Evolutionary conservation across 1,140 invertebrate genomes (phyloP), one percentile per base, ranked within the genome.

Genomic region (Polypedilum vanderplanki): DNA sequence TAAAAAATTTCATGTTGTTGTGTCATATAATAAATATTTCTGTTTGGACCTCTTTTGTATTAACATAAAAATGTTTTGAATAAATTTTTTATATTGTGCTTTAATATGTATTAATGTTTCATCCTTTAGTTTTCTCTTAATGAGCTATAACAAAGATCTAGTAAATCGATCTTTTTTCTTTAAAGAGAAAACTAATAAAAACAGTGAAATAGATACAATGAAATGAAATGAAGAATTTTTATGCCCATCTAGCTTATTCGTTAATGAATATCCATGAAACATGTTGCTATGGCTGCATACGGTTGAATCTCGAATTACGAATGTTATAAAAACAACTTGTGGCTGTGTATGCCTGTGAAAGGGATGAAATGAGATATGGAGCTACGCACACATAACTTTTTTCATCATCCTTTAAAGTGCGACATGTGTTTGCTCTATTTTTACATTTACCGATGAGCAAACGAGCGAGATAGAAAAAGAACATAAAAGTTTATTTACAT

Each of bases 61-160:
- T 70, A 70, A 70, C 65, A 70, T 70, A 70, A 70, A 57, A 70
- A 70, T 70, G 20, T 70, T 70, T 70, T 70, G 65, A 70, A 70
- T 70, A 18, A 18, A 18, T 20, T 18, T 70, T 33, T 33, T 33
- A 33, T 70, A 70, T 70, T 70, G 65, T 70, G 17, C 17, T 70
- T 70, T 70, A 70, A 70, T 70, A 22, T 70, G 65, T 70, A 70
- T 70, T 70, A 70, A 70, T 57, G 46, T 57, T 57, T 57, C n/a
- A 57, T 57, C 12, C 12, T n/a, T 57, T 57, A 15, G n/a, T 15
- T n/a, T 57, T n/a, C 9, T 46, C 46, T n/a, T 57, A n/a, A 33
- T 33, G 24, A 33, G 24, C 24, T 33, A 33, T 3, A 33, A 5
- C 24, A 5, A 33, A 33, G 24, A 33, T 33, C 24, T 33, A 33